Conservation (phyloP, 92 coral and sea anemone species). For the Scolanthus callimorphus region DNA sequence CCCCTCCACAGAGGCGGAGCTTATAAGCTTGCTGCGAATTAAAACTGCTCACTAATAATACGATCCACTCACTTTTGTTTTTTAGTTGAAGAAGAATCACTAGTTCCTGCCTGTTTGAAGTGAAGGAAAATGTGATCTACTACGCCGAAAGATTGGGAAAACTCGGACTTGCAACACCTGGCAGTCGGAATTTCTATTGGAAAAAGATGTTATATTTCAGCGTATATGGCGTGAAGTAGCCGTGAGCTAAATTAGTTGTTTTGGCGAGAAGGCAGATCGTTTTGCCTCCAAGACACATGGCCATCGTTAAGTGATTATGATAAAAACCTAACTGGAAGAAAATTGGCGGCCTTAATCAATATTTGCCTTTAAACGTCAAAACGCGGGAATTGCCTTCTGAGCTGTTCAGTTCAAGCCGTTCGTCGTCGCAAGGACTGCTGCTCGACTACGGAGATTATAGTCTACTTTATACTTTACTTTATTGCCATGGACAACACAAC, state of each 20-base stretch:
- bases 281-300: background rate
- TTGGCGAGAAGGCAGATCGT: background rate
- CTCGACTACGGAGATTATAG: too few species aligned
- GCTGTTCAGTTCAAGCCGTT: background rate
- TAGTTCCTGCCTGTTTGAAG: too few species aligned
- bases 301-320: background rate
- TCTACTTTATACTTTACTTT: background rate
- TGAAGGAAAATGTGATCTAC: too few species aligned
- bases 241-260: background rate
- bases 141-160: too few species aligned
- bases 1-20: too few species aligned
- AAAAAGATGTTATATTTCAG: background rate
- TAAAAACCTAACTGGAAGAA: background rate
- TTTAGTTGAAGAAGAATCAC: too few species aligned
- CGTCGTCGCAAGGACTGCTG: background rate
- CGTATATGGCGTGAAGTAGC: background rate
- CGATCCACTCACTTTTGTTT: too few species aligned
- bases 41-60: too few species aligned
- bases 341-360: too few species aligned
- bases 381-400: background rate
- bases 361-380: too few species aligned
- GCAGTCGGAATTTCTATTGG: background rate
- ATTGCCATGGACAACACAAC: background rate
- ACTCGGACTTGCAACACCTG: background rate
- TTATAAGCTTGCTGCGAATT: too few species aligned